Percentiles rank a stretch among this genome's conserved stretches.
phyloP scores from a whole-genome alignment of 2,113 vertebrate genomes.

The Onychorhynchus coronatus region DNA sequence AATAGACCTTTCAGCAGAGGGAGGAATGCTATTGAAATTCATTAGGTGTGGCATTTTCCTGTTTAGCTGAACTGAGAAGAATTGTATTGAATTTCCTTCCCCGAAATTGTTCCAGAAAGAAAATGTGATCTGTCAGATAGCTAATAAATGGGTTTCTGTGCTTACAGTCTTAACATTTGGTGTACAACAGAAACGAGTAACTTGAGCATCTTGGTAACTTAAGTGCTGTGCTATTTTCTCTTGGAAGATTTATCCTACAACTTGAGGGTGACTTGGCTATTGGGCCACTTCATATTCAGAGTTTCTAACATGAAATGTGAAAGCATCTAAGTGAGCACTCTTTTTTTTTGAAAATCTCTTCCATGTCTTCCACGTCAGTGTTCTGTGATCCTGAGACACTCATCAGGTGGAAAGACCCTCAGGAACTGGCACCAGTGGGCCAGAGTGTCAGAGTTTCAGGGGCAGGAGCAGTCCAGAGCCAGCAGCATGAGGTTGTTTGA shows the following conservation, averaged over 20 bases:
- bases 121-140: conserved; percentile 28
- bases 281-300: neutral
- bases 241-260: neutral
- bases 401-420: neutral
- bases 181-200: neutral
- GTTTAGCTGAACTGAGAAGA: conserved; percentile 11
- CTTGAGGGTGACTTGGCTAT: neutral
- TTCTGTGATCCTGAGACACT: neutral
- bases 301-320: neutral
- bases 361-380: neutral
- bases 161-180: neutral
- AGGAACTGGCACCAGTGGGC: neutral
- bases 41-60: conserved; percentile 45
- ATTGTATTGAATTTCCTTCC: conserved; percentile 43
- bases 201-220: neutral
- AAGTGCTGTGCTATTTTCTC: neutral
- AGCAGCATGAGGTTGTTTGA: neutral
- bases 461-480: neutral
- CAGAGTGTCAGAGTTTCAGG: neutral
- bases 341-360: neutral
- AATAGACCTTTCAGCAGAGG: conserved; percentile 25
- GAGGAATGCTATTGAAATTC: conserved; percentile 30
- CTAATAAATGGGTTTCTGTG: conserved; percentile 29
- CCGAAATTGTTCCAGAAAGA: neutral
- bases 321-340: neutral